Evolutionary conservation across 2,888 invertebrate genomes (phyloP).

Genomic region (Stictocephala bisonia): DNA sequence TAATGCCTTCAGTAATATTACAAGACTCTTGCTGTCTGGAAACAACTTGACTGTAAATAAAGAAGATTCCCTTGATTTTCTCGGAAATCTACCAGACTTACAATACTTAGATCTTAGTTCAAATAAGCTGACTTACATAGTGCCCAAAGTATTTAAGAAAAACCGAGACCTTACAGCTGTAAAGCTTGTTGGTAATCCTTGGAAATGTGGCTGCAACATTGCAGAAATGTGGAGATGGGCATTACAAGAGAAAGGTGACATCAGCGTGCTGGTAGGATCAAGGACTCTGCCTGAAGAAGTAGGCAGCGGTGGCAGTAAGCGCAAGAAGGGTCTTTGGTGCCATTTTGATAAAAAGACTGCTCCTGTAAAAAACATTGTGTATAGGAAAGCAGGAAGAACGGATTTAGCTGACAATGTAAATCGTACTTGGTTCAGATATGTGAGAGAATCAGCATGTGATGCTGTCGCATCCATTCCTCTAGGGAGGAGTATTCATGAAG

Average conservation of each 20-base stretch:
- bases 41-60: conserved; percentile 67
- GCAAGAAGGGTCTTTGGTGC: conserved; percentile 73
- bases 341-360: conserved; percentile 70
- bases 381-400: conserved; percentile 69
- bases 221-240: conserved; percentile 82
- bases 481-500: neutral
- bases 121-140: conserved; percentile 72
- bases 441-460: conserved; percentile 57
- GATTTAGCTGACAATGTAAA: conserved; percentile 69
- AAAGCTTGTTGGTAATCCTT: conserved; percentile 76
- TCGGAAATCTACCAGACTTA: conserved; percentile 69
- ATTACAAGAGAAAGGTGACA: conserved; percentile 68
- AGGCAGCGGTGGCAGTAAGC: conserved; percentile 72
- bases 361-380: conserved; percentile 64
- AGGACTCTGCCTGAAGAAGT: conserved; percentile 71
- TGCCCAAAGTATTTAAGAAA: conserved; percentile 66
- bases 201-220: conserved; percentile 76
- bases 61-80: conserved; percentile 68
- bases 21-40: conserved; percentile 71
- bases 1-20: conserved; percentile 72
- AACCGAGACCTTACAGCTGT: conserved; percentile 72
- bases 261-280: conserved; percentile 74
- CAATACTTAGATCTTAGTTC: conserved; percentile 73
- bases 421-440: conserved; percentile 78
- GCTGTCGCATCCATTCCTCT: neutral